Evolutionary conservation across 2,888 invertebrate genomes (phyloP), one percentile per base, ranked within the genome.

Genomic region (Sarcophaga caerulescens): DNA sequence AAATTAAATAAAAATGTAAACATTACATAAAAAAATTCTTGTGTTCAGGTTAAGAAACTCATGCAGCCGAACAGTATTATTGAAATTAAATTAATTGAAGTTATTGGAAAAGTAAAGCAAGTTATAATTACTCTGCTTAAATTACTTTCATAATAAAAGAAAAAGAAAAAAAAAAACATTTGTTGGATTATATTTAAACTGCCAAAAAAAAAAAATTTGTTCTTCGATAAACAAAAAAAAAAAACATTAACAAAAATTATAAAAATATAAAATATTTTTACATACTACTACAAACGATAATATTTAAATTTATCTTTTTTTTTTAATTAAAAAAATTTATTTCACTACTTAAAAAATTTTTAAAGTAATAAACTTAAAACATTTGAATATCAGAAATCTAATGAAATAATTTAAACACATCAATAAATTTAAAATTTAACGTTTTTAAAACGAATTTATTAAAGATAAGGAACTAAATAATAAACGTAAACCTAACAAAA

Each of bases 131-230:
- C 35, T n/a, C 17, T 23, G 8, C 17, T 47, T 2, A 25, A 74
- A 19, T 14, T 8, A 21, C 11, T 63, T 52, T 47, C 0, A 52
- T 14, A 52, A 52, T 10, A 14, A 52, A 52, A 52, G 21, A 21
- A 23, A 70, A 19, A 12, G 11, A 10, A 44, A 45, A 19, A 45
- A 45, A 2, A 68, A 45, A 19, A 19, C 25, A 70, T 52, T 70
- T 70, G 21, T 60, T 19, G 35, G 52, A 63, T 47, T 62, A 79
- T 70, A 62, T 19, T 70, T 70, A 70, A 79, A 69, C 81, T 75
- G 81, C 75, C 75, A 81, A 81, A 74, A 52, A 81, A 81, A 74
- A 52, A 47, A 52, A 52, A 35, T 59, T 25, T 44, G 57, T 45
- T 35, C 60, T 69, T 60, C 35, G 47, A 60, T 19, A 19, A 14